These are phyloP conservation scores for Laticauda colubrina DNA, from an alignment of 2,113 vertebrate genomes.

Conservation along the genomic window DNA sequence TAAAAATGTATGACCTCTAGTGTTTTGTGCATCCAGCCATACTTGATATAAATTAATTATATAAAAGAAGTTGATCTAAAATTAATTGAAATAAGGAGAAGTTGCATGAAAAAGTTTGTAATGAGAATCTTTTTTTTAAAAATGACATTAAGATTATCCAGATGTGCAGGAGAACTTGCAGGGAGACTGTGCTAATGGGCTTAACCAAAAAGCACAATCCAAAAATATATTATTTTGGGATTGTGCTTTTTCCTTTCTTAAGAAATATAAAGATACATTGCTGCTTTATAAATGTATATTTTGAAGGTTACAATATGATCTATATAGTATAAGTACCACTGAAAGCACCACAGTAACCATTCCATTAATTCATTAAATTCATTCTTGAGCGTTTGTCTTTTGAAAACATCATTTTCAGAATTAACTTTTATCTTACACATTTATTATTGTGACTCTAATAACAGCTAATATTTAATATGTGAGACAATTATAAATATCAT, in stretches of 20 bases:
- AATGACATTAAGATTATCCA: background rate
- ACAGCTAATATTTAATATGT: background rate
- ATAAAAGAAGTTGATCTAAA: background rate
- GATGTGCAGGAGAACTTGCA: background rate
- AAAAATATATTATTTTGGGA: background rate
- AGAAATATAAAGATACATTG: background rate
- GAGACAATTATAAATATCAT: background rate
- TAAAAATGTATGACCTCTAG: background rate
- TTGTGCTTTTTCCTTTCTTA: background rate
- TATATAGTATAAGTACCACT: background rate
- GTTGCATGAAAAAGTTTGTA: background rate
- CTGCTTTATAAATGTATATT: background rate
- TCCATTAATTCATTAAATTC: background rate
- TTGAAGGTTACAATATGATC: background rate
- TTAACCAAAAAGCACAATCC: background rate
- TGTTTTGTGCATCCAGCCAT: background rate
- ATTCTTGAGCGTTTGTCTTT: background rate
- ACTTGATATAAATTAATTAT: background rate
- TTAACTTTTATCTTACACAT: background rate
- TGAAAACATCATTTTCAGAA: conserved; percentile 23
- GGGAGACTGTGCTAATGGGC: background rate
- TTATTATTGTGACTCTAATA: conserved; percentile 32
- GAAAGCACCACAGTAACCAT: background rate
- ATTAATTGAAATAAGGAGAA: background rate
- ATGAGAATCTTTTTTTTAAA: background rate